Conservation (phyloP, 2,888 invertebrate genomes). For the Heliothis peltigera region DNA sequence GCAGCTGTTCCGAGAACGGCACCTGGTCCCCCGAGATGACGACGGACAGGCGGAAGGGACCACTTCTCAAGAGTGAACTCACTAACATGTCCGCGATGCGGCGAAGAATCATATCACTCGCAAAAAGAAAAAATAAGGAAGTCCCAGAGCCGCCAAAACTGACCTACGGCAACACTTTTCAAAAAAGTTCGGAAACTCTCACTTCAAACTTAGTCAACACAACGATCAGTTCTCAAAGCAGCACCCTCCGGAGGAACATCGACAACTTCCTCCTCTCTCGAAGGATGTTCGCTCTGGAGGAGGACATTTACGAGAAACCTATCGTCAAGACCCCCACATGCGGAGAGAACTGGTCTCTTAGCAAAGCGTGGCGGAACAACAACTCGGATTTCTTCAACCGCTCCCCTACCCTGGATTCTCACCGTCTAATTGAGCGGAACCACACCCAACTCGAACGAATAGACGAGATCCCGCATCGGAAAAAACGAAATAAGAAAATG, state of each 20-base stretch:
- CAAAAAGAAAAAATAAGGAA: constrained; percentile 80
- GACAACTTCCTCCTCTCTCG: constrained; percentile 82
- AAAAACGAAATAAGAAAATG: constrained; percentile 76
- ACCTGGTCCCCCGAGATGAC: constrained; percentile 89
- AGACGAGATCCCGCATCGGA: constrained; percentile 81
- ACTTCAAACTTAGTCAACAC: constrained; percentile 82
- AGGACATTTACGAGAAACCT: constrained; percentile 85
- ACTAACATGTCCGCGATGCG: constrained; percentile 87
- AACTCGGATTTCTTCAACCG: constrained; percentile 79
- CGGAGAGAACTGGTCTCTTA: constrained; percentile 88
- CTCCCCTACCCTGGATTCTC: constrained; percentile 74
- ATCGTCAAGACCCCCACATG: constrained; percentile 81
- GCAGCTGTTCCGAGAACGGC: constrained; percentile 87
- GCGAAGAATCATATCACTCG: constrained; percentile 82
- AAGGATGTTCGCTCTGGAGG: constrained; percentile 83
- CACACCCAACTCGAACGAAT: constrained; percentile 77
- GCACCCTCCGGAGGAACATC: constrained; percentile 82
- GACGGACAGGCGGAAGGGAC: constrained; percentile 79
- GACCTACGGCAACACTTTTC: constrained; percentile 65
- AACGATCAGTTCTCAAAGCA: constrained; percentile 82
- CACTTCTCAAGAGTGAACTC: constrained; percentile 84
- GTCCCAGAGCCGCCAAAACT: constrained; percentile 77
- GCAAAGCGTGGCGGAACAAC: constrained; percentile 85
- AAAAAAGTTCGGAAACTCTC: constrained; percentile 77
- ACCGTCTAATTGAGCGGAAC: constrained; percentile 70